Conservation (phyloP, 2,888 invertebrate species). For the Leptura quadrifasciata region DNA sequence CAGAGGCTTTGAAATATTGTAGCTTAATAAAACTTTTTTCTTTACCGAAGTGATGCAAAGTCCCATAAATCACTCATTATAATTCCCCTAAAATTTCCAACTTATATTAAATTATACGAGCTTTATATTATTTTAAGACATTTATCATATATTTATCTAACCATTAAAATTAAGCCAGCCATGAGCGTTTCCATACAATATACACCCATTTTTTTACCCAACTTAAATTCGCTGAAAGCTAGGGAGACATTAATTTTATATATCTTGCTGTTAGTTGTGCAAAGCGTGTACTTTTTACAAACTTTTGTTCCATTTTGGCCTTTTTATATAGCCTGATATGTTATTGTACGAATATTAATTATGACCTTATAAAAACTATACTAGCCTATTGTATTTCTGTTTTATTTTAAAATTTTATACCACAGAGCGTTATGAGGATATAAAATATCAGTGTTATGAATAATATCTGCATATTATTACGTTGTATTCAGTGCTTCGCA, state of each 20-base stretch:
- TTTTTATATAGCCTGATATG: conserved; percentile 32
- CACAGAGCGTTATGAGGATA: conserved; percentile 24
- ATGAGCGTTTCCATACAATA: conserved; percentile 3
- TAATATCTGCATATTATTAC: conserved; percentile 39
- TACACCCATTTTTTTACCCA: conserved; percentile 7
- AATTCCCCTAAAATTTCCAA: conserved; percentile 9
- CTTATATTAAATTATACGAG: conserved; percentile 31
- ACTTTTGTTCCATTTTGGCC: conserved; percentile 15
- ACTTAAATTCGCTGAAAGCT: conserved; percentile 25
- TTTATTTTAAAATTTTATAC: conserved; percentile 31
- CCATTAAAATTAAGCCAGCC: conserved; percentile 16
- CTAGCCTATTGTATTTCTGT: conserved; percentile 6
- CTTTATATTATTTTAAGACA: background rate
- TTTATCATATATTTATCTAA: conserved; percentile 14
- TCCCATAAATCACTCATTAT: conserved; percentile 29
- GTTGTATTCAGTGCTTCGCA: conserved; percentile 13
- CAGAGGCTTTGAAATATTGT: conserved; percentile 28
- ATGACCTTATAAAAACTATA: conserved; percentile 31
- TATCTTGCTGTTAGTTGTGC: conserved; percentile 15
- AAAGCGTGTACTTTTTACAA: conserved; percentile 25
- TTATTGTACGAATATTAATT: conserved; percentile 37
- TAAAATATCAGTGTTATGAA: conserved; percentile 37
- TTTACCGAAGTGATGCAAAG: conserved; percentile 8
- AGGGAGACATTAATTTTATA: conserved; percentile 20
- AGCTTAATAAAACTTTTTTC: conserved; percentile 35